These are phyloP conservation scores for Neodiprion fabricii DNA, from an alignment of 1,140 invertebrate species.

Conservation along the genomic window DNA sequence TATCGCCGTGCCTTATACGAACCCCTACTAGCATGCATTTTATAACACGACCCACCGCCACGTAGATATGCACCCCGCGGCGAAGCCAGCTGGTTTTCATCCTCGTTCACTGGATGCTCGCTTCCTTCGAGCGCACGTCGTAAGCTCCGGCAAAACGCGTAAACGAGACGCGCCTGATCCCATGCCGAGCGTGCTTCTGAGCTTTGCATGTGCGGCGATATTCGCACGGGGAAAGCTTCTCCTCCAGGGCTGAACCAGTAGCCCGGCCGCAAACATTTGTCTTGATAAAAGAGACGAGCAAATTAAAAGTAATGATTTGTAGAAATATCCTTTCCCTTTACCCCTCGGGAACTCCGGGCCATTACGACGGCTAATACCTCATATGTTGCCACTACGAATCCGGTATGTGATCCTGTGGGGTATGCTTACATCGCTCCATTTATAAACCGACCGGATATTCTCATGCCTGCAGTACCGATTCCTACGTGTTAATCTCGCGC, in stretches of 20 bases:
- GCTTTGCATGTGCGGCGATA: background rate
- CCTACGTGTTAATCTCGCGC: too few relatives aligned
- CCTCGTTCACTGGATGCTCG: slow-evolving; percentile 19
- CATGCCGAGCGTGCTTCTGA: too few relatives aligned
- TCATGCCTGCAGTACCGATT: slow-evolving; percentile 29
- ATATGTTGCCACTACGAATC: slow-evolving; percentile 56
- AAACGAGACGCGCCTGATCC: background rate
- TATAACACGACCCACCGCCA: slow-evolving; percentile 34
- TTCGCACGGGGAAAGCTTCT: too few relatives aligned
- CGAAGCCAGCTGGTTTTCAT: slow-evolving; percentile 43
- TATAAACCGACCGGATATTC: slow-evolving; percentile 55
- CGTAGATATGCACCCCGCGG: slow-evolving; percentile 35
- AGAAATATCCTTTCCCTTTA: slow-evolving; percentile 55
- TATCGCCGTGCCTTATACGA: slow-evolving; percentile 39
- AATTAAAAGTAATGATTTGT: slow-evolving; percentile 66
- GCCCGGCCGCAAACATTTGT: slow-evolving; percentile 44
- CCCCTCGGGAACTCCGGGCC: slow-evolving; percentile 51
- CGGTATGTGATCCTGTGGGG: slow-evolving; percentile 51
- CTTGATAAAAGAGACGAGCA: slow-evolving; percentile 58
- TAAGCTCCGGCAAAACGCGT: background rate
- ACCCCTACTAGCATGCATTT: slow-evolving; percentile 14
- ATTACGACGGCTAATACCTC: slow-evolving; percentile 58
- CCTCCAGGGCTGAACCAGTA: background rate
- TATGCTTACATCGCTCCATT: slow-evolving; percentile 57
- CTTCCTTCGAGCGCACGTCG: slow-evolving; percentile 29